phyloP scores from a whole-genome alignment of 2,888 invertebrate genomes.

The Rhabditoides inermis region DNA sequence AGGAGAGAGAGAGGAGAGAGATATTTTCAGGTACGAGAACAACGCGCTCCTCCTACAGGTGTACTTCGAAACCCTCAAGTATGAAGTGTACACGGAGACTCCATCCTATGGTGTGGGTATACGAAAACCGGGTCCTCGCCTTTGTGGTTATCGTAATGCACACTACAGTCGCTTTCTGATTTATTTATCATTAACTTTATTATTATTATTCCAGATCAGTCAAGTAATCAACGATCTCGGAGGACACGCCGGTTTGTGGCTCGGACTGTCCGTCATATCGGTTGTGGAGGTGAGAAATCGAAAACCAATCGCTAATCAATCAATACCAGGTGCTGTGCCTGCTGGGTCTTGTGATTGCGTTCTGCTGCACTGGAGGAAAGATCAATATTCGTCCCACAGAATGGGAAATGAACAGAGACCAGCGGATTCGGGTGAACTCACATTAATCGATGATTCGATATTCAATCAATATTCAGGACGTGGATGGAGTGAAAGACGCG shows the following conservation, averaged over 20 bases:
- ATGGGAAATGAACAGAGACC: too few relatives aligned
- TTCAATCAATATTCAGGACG: too few relatives aligned
- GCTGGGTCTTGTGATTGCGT: too few relatives aligned
- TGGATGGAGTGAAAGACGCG: too few relatives aligned
- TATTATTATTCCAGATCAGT: slow-evolving; percentile 43
- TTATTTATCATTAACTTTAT: too few relatives aligned
- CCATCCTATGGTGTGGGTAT: slow-evolving; percentile 25
- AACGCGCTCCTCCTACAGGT: slow-evolving; percentile 51
- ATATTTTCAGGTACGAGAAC: slow-evolving; percentile 21
- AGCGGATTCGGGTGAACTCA: too few relatives aligned
- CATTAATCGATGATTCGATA: too few relatives aligned
- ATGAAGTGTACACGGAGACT: slow-evolving; percentile 32
- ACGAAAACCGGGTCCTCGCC: too few relatives aligned
- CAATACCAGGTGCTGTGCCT: too few relatives aligned
- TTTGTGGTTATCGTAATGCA: too few relatives aligned
- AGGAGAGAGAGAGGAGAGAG: too few relatives aligned
- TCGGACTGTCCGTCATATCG: slow-evolving; percentile 54
- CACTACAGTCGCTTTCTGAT: too few relatives aligned
- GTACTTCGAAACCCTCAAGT: slow-evolving; percentile 51
- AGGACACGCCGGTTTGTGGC: slow-evolving; percentile 54
- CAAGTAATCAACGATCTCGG: slow-evolving; percentile 53
- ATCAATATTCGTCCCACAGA: background rate
- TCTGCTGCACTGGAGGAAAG: background rate
- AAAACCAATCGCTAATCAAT: background rate
- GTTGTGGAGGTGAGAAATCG: slow-evolving; percentile 47